phyloP scores from a whole-genome alignment of 2,888 invertebrate genomes.

The Noctua janthina region DNA sequence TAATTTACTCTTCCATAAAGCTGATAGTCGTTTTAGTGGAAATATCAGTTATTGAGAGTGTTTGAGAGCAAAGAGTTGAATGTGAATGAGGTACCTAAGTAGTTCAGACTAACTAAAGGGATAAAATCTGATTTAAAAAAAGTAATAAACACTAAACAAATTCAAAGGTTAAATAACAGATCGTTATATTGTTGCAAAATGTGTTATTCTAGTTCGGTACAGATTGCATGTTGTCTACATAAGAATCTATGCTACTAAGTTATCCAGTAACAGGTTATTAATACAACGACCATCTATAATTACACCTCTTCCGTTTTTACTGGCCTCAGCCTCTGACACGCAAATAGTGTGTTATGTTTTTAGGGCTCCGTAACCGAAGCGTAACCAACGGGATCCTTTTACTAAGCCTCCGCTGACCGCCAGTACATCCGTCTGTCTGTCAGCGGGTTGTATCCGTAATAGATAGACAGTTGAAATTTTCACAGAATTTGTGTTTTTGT shows the following conservation, averaged over 20 bases:
- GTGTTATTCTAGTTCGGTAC: neutral
- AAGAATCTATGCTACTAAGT: neutral
- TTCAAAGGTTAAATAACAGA: neutral
- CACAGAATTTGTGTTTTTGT: too few species aligned
- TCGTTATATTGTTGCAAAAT: neutral
- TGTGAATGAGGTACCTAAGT: neutral
- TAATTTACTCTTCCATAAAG: too few species aligned
- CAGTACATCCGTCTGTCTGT: too few species aligned
- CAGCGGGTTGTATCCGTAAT: too few species aligned
- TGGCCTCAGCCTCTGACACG: constrained; percentile 3
- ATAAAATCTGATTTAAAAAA: too few species aligned
- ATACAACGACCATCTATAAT: constrained; percentile 18
- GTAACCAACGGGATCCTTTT: too few species aligned
- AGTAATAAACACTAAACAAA: too few species aligned
- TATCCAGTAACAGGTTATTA: constrained; percentile 12
- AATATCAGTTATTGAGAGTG: too few species aligned
- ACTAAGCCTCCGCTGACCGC: too few species aligned
- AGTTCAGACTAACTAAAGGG: neutral
- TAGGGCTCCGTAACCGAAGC: too few species aligned
- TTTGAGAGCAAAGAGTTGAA: neutral
- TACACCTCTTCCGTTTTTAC: constrained; percentile 7
- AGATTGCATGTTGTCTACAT: neutral
- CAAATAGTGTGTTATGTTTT: constrained; percentile 12
- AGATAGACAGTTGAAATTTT: too few species aligned
- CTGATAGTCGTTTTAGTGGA: too few species aligned